These are phyloP conservation scores for Maniola jurtina DNA, from an alignment of 1,140 invertebrate genomes.

Conservation along the genomic window DNA sequence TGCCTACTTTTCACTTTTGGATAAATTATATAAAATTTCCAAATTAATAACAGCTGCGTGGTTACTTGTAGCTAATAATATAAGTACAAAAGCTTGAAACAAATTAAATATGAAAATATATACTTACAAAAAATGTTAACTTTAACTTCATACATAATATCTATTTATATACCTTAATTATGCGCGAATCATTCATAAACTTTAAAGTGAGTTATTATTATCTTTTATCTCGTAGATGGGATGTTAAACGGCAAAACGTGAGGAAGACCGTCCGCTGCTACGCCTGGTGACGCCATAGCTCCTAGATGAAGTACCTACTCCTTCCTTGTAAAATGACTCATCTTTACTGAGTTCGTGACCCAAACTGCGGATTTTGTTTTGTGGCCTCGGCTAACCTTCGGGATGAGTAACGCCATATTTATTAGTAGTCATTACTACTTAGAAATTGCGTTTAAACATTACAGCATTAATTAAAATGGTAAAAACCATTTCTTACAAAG, in stretches of 20 bases:
- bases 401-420: slow-evolving; percentile 51
- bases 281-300: slow-evolving; percentile 63
- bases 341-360: slow-evolving; percentile 60
- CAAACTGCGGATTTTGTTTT: slow-evolving; percentile 63
- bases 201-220: slow-evolving; percentile 1
- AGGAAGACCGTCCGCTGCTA: slow-evolving; percentile 17
- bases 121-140: not conserved
- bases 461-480: slow-evolving; percentile 33
- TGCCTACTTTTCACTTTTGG: no score
- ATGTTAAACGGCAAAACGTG: slow-evolving; percentile 27
- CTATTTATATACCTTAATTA: not conserved
- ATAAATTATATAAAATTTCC: no score
- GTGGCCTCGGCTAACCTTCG: slow-evolving; percentile 53
- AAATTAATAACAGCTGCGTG: no score
- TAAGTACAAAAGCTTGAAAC: no score
- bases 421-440: slow-evolving; percentile 48
- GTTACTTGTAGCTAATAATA: no score
- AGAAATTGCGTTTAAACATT: slow-evolving; percentile 37
- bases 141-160: not conserved
- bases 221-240: slow-evolving; percentile 12
- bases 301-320: slow-evolving; percentile 47
- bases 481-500: slow-evolving; percentile 26
- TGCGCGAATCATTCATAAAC: not conserved
- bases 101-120: no score
- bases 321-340: slow-evolving; percentile 72